Evolutionary conservation across 2,113 vertebrate genomes (phyloP).

Genomic region (Irena cyanogastra): DNA sequence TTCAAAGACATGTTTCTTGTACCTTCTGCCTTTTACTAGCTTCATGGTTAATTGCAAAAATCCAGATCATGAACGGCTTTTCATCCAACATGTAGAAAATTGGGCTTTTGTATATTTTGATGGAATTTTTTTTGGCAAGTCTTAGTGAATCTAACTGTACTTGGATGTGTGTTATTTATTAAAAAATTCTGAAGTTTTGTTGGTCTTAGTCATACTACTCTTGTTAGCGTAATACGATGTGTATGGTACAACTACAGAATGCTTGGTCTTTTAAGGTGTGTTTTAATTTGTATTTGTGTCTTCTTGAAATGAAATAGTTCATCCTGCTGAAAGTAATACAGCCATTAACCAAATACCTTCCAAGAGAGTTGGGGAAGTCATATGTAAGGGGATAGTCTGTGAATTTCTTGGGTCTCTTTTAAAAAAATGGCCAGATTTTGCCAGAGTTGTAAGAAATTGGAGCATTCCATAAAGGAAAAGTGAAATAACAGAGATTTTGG

Average conservation of each 20-base stretch:
- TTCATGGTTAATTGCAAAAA: background rate
- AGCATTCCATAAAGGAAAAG: background rate
- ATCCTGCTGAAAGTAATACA: background rate
- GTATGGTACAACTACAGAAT: background rate
- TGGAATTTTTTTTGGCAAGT: background rate
- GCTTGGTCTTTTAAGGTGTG: background rate
- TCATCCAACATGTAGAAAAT: background rate
- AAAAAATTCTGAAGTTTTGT: background rate
- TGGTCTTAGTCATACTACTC: background rate
- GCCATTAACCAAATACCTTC: background rate
- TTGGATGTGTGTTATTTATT: background rate
- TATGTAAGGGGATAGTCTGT: background rate
- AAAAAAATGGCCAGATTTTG: background rate
- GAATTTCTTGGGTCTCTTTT: background rate
- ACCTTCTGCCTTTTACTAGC: background rate
- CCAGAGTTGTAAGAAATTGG: background rate
- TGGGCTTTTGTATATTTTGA: background rate
- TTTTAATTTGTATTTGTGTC: background rate
- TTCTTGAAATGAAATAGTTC: background rate
- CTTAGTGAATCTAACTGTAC: background rate
- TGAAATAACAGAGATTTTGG: background rate
- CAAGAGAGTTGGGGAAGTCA: background rate
- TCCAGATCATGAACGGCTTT: background rate
- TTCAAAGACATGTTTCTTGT: background rate
- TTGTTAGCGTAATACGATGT: background rate